These are phyloP conservation scores for Cynocephalus volans DNA, from an alignment of 2,113 vertebrate genomes.

Conservation along the genomic window DNA sequence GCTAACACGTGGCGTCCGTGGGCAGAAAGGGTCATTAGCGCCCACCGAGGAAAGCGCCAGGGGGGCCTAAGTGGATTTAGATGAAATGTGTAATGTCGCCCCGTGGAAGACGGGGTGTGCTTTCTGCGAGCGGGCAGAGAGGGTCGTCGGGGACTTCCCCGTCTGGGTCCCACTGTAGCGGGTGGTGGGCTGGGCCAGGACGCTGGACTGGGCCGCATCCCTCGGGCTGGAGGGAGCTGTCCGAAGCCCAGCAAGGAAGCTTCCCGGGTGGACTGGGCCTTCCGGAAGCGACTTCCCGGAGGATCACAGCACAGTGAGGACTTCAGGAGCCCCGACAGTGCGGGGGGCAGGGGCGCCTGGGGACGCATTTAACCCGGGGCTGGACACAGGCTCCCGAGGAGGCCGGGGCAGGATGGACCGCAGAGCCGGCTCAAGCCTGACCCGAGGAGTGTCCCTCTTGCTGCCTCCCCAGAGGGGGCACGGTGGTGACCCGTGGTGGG, in stretches of 20 bases:
- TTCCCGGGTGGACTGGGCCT: background rate
- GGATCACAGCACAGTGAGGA: background rate
- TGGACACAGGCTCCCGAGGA: rapidly evolving
- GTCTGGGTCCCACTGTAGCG: background rate
- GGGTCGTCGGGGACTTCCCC: background rate
- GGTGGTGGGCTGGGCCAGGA: background rate
- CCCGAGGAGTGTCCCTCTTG: background rate
- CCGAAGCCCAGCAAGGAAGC: rapidly evolving
- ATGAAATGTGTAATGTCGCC: background rate
- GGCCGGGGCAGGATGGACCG: background rate
- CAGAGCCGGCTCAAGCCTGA: background rate
- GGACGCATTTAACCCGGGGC: rapidly evolving
- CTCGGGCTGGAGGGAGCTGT: background rate
- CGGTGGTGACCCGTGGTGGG: rapidly evolving
- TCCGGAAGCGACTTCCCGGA: background rate
- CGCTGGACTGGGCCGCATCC: too few species aligned
- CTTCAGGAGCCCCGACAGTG: background rate
- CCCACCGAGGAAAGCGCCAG: constrained; percentile 68
- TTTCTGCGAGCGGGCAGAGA: rapidly evolving
- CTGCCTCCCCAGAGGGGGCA: background rate
- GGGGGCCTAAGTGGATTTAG: background rate
- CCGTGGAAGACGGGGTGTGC: background rate
- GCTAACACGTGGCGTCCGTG: constrained; percentile 76
- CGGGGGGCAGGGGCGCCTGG: rapidly evolving
- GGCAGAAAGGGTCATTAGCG: constrained; percentile 76